phyloP scores from a whole-genome alignment of 1,140 invertebrate species.

The Littorina saxatilis region DNA sequence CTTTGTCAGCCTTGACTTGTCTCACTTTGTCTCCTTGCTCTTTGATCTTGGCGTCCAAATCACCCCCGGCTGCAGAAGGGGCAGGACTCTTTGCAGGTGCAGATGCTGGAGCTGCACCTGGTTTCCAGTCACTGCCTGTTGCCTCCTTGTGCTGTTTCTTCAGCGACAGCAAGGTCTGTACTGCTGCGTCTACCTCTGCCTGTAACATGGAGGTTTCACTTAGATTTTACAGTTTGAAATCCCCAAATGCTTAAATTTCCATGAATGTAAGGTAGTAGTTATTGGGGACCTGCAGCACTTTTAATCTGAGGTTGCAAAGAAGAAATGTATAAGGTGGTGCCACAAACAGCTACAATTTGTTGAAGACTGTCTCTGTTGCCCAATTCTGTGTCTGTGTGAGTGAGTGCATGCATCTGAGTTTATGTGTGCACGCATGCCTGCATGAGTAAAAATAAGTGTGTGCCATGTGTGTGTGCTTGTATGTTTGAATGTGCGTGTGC shows the following conservation, averaged over 20 bases:
- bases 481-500: background rate
- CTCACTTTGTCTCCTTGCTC: too few relatives aligned
- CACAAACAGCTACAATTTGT: too few relatives aligned
- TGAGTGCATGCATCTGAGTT: background rate
- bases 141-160: slow-evolving; percentile 88
- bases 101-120: slow-evolving; percentile 18
- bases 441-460: background rate
- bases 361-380: too few relatives aligned
- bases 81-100: slow-evolving; percentile 19
- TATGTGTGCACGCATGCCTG: background rate
- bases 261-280: too few relatives aligned
- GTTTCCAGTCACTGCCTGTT: slow-evolving; percentile 79
- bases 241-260: too few relatives aligned
- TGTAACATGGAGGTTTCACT: too few relatives aligned
- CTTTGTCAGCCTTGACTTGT: slow-evolving; percentile 49
- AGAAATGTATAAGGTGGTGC: too few relatives aligned
- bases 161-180: slow-evolving; percentile 84
- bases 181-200: slow-evolving; percentile 81
- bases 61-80: slow-evolving; percentile 9
- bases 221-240: too few relatives aligned
- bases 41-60: too few relatives aligned
- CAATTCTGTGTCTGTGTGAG: slow-evolving; percentile 15
- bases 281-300: too few relatives aligned
- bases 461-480: slow-evolving; percentile 10
- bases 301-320: too few relatives aligned